Percentiles rank a stretch among this genome's conserved stretches.
Evolutionary conservation across 2,113 vertebrate genomes (phyloP).

Genomic region (Myiopsitta monachus): DNA sequence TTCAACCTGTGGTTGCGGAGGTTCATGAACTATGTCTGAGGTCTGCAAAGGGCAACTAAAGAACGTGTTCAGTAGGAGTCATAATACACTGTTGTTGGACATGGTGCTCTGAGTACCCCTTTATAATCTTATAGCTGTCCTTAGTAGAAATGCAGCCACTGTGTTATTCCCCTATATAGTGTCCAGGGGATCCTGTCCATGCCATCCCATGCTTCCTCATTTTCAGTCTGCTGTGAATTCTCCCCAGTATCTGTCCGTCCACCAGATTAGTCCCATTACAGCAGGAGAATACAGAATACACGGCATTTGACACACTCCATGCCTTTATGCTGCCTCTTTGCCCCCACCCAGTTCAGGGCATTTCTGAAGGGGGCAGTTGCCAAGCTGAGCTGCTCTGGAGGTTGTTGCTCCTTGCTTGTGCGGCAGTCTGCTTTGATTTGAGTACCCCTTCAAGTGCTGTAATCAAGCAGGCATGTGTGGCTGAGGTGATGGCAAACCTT

Average conservation of each 20-base stretch:
- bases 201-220: not conserved
- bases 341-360: not conserved
- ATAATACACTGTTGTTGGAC: not conserved
- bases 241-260: not conserved
- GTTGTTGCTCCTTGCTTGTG: not conserved
- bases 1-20: not conserved
- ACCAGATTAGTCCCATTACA: rapidly evolving
- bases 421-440: not conserved
- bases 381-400: not conserved
- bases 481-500: not conserved
- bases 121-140: not conserved
- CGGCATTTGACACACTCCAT: not conserved
- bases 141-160: not conserved
- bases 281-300: not conserved
- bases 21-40: not conserved
- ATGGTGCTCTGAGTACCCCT: not conserved
- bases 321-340: not conserved
- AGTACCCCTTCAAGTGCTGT: not conserved
- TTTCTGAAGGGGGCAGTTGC: not conserved
- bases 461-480: not conserved
- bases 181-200: not conserved
- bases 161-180: not conserved
- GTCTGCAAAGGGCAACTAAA: not conserved
- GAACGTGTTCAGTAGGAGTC: not conserved
- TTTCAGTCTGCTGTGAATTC: not conserved